Conservation (phyloP, 23 tunicate genomes). For the Halocynthia aurantium region DNA sequence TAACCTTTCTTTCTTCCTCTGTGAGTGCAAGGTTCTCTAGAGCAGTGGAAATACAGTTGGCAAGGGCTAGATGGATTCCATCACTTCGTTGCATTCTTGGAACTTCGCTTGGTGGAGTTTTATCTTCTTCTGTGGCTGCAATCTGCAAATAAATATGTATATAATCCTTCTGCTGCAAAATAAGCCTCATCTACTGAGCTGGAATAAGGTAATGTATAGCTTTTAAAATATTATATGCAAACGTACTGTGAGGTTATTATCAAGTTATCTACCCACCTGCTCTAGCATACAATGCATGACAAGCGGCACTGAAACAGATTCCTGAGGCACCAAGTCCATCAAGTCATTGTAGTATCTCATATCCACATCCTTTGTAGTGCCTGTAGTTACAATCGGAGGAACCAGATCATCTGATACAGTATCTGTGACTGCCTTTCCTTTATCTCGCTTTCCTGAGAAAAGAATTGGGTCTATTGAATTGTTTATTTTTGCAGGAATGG, state of each 20-base stretch:
- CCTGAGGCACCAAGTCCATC: conserved; percentile 75
- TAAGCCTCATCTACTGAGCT: too few species aligned
- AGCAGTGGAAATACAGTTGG: conserved; percentile 72
- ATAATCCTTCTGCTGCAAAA: not conserved
- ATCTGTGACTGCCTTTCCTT: conserved; percentile 48
- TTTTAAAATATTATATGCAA: not conserved
- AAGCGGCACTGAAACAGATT: conserved; percentile 74
- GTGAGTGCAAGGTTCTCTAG: conserved; percentile 55
- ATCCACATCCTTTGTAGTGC: conserved; percentile 16
- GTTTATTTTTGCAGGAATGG: not conserved
- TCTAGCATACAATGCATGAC: conserved; percentile 91
- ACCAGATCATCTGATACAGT: conserved; percentile 58
- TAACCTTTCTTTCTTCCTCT: conserved; percentile 73
- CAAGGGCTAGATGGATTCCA: conserved; percentile 74
- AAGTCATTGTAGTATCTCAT: conserved; percentile 72
- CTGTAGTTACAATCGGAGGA: conserved; percentile 43
- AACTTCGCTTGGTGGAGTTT: conserved; percentile 59
- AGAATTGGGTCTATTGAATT: not conserved
- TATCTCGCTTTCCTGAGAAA: conserved; percentile 60
- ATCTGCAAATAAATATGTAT: conserved; percentile 37
- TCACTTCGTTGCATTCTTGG: conserved; percentile 39
- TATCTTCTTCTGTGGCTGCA: conserved; percentile 67
- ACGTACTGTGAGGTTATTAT: not conserved
- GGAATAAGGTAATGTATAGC: not conserved
- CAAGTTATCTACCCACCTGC: conserved; percentile 40